Evolutionary conservation across 2,797 vertebrate genomes (phyloP).

Genomic region (Lagorchestes hirsutus): DNA sequence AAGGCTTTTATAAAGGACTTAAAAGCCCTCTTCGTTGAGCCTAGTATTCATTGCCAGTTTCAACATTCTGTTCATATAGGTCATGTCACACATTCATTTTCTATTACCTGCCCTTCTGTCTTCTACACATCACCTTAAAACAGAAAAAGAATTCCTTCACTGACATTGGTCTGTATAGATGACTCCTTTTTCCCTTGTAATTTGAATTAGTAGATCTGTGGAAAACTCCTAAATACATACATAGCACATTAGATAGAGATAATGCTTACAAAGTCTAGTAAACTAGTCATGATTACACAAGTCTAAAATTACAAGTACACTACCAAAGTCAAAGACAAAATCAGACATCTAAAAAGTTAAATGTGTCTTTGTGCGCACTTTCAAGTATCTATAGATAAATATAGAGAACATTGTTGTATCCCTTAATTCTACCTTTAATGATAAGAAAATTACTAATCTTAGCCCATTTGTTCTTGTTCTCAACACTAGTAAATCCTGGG

Average conservation of each 20-base stretch:
- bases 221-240: slow-evolving; percentile 37
- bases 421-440: slow-evolving; percentile 53
- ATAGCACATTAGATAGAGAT: slow-evolving; percentile 10
- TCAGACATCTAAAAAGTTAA: neutral
- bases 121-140: neutral
- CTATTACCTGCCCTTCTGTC: neutral
- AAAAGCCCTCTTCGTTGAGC: neutral
- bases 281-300: too few species aligned
- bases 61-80: neutral
- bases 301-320: too few species aligned
- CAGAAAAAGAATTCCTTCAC: too few species aligned
- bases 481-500: neutral
- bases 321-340: too few species aligned
- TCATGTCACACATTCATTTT: neutral
- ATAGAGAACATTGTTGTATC: slow-evolving; percentile 42
- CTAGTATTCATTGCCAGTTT: neutral
- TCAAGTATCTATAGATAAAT: neutral
- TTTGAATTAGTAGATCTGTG: slow-evolving; percentile 39
- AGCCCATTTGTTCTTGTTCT: slow-evolving; percentile 15
- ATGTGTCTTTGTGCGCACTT: neutral
- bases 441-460: slow-evolving; percentile 10
- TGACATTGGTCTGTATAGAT: too few species aligned
- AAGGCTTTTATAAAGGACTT: neutral
- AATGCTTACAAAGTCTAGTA: slow-evolving; percentile 3
- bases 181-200: too few species aligned